Evolutionary conservation across 2,888 invertebrate species (phyloP).

Genomic region (Leucozona laternaria): DNA sequence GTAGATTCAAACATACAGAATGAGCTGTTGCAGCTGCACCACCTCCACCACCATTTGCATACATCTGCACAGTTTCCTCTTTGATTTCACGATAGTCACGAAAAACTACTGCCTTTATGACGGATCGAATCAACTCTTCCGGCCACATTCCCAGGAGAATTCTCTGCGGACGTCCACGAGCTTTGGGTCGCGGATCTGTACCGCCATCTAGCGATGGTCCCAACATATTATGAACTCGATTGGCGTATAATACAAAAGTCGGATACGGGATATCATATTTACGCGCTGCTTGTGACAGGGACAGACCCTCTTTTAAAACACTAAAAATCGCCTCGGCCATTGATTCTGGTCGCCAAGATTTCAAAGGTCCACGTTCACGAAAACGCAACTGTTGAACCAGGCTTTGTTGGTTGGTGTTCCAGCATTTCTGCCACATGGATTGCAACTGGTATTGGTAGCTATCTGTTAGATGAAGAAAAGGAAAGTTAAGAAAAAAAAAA

Average conservation of each 20-base stretch:
- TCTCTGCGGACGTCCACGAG: constrained; percentile 94
- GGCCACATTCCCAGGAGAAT: constrained; percentile 96
- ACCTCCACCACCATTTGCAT: constrained; percentile 81
- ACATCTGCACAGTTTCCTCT: constrained; percentile 87
- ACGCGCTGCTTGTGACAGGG: constrained; percentile 94
- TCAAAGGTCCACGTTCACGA: constrained; percentile 95
- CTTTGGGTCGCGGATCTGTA: constrained; percentile 95
- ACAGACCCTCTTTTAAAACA: constrained; percentile 94
- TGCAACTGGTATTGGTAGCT: constrained; percentile 98
- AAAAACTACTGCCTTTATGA: constrained; percentile 96
- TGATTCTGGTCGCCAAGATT: constrained; percentile 97
- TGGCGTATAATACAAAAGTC: constrained; percentile 96
- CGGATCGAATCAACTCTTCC: constrained; percentile 95
- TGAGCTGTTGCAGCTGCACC: constrained; percentile 67
- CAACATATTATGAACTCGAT: constrained; percentile 96
- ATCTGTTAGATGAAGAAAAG: constrained; percentile 85
- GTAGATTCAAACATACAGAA: constrained; percentile 72
- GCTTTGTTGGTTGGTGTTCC: constrained; percentile 96
- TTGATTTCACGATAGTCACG: constrained; percentile 93
- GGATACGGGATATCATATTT: constrained; percentile 98
- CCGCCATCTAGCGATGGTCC: constrained; percentile 96
- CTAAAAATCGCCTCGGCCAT: constrained; percentile 98
- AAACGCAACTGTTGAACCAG: constrained; percentile 94
- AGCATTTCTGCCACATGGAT: constrained; percentile 98
- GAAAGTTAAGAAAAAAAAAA: background rate